Evolutionary conservation across 2,888 invertebrate genomes (phyloP).

Genomic region (Ophion costatus): DNA sequence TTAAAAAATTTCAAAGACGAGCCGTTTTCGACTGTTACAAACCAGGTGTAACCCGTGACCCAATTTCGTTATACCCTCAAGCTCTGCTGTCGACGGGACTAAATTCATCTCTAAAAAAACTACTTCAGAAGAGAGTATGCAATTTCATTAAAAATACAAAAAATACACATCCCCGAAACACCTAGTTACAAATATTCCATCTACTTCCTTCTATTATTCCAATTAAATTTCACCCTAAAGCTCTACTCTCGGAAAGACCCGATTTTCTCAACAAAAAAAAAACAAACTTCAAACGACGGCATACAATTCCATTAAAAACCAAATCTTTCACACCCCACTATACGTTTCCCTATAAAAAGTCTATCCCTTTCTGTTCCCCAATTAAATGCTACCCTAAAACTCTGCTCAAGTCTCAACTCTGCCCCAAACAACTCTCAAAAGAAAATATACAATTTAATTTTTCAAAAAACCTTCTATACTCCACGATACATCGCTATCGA

Average conservation of each 20-base stretch:
- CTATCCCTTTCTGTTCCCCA: neutral
- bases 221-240: too few species aligned
- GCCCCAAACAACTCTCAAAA: neutral
- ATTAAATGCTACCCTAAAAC: neutral
- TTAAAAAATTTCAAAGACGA: too few species aligned
- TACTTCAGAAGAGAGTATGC: neutral
- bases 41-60: neutral
- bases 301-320: too few species aligned
- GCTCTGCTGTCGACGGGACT: neutral
- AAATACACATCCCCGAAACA: neutral
- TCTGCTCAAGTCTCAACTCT: neutral
- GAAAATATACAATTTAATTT: neutral
- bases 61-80: neutral
- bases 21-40: too few species aligned
- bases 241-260: too few species aligned
- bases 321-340: neutral
- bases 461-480: neutral
- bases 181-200: too few species aligned
- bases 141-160: conserved; percentile 3
- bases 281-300: too few species aligned
- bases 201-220: too few species aligned
- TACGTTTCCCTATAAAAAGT: neutral
- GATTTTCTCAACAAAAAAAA: too few species aligned
- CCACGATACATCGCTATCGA: neutral
- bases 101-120: neutral